Evolutionary conservation across 2,888 invertebrate species (phyloP).

Genomic region (Poecilobothrus nobilitatus): DNA sequence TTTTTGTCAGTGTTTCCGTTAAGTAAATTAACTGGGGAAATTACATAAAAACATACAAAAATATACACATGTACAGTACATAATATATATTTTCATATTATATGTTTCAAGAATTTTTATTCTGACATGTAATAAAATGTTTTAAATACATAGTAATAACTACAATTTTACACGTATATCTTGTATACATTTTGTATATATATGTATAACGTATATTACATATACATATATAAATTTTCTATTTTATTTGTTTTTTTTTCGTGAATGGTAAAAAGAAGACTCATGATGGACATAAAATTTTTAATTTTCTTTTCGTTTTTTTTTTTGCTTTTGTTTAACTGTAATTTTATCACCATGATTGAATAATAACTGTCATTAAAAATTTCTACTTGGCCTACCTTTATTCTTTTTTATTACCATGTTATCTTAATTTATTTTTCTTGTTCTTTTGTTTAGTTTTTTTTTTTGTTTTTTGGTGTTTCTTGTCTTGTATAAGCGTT

Average conservation of each 20-base stretch:
- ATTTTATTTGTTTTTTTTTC: not conserved
- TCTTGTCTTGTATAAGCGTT: not conserved
- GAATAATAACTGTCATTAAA: conserved; percentile 6
- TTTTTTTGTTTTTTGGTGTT: not conserved
- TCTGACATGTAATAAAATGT: too few species aligned
- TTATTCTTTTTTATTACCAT: conserved; percentile 6
- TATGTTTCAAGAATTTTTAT: too few species aligned
- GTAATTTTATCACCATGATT: conserved; percentile 6
- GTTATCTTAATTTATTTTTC: conserved; percentile 4
- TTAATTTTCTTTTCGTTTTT: not conserved
- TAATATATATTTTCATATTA: too few species aligned
- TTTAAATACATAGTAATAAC: too few species aligned
- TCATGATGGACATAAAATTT: conserved; percentile 1
- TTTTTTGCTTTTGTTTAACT: not conserved
- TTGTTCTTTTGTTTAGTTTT: not conserved
- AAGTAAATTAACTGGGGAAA: conserved; percentile 1
- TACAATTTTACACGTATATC: too few species aligned
- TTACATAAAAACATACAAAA: not conserved
- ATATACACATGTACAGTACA: too few species aligned
- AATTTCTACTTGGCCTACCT: conserved; percentile 4
- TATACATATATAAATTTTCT: too few species aligned
- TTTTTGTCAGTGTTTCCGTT: not conserved
- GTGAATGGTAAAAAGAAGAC: not conserved
- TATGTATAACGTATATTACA: too few species aligned
- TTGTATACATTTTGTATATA: too few species aligned